These are phyloP conservation scores for Diarsia rubi DNA, from an alignment of 2,888 invertebrate genomes.

Conservation along the genomic window DNA sequence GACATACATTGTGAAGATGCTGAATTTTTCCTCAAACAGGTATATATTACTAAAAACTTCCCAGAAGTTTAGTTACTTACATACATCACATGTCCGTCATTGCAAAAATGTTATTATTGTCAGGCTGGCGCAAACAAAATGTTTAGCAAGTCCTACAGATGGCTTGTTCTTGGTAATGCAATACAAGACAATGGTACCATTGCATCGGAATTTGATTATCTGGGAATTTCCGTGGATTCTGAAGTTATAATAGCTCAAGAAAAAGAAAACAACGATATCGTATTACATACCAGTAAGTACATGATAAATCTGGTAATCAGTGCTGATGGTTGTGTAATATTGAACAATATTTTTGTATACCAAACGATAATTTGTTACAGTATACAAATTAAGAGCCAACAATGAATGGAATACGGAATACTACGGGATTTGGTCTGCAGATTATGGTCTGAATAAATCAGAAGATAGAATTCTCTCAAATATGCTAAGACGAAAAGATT, in stretches of 20 bases:
- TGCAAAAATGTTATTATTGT: slow-evolving; percentile 28
- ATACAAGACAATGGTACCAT: slow-evolving; percentile 43
- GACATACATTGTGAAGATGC: slow-evolving; percentile 63
- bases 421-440: slow-evolving; percentile 77
- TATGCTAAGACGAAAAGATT: slow-evolving; percentile 76
- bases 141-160: slow-evolving; percentile 76
- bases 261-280: slow-evolving; percentile 48
- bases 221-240: slow-evolving; percentile 76
- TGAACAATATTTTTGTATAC: background rate
- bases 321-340: background rate
- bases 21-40: slow-evolving; percentile 67
- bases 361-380: slow-evolving; percentile 62
- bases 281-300: slow-evolving; percentile 73
- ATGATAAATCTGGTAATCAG: background rate
- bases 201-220: slow-evolving; percentile 60
- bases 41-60: slow-evolving; percentile 43
- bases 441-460: slow-evolving; percentile 70
- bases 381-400: slow-evolving; percentile 74
- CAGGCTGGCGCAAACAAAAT: slow-evolving; percentile 71
- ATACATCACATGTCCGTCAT: background rate
- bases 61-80: background rate
- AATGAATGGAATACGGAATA: slow-evolving; percentile 73
- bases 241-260: slow-evolving; percentile 75
- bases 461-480: slow-evolving; percentile 60
- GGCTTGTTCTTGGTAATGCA: slow-evolving; percentile 74